Base-by-base conservation (phyloP, 2,797 vertebrate species). In the Bradypus variegatus region DNA sequence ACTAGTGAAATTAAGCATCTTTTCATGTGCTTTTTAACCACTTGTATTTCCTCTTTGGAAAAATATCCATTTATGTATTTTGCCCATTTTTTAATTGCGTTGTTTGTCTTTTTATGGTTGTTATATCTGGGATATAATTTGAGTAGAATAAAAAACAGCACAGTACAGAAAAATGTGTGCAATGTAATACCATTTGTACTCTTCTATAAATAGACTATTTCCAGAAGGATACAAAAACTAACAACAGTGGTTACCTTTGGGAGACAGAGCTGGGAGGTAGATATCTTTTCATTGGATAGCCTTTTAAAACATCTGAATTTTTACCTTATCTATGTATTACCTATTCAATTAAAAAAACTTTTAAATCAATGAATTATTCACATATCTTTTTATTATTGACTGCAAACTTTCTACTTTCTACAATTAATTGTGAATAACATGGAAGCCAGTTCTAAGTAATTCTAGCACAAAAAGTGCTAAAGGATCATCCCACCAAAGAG, bases 271-370 rank as follows among this genome's bases (percentile, higher is more conserved):
- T 64, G 45, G 23, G n/a, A 76, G 29, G 29, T 14, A 89, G 31
- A 86, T 48, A 55, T 10, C 15, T 58, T 62, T 75, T 72, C 48
- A 81, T 1, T 84, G 29, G 82, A n/a, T 82, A 76, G 83, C 5
- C 62, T 86, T 41, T 87, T 86, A 29, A 84, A 27, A 60, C 53
- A 77, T 90, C 81, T 93, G 79, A 45, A 65, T 41, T 84, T 92
- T 60, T 80, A 60, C 6, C 29, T 36, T 73, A 31, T 70, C 4
- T 6, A 1, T 45, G 19, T 86, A 60, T 73, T 64, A 55, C 12
- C 18, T 86, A 48, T 41, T 41, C 31, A 69, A 70, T 16, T 23
- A 23, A 58, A 58, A 15, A 64, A 83, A 50, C 13, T 55, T 72
- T 64, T 6, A 77, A 88, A 50, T 84, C 7, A 33, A 23, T 64